These are phyloP conservation scores for Anastrepha obliqua DNA, from an alignment of 1,140 invertebrate genomes.

Conservation along the genomic window DNA sequence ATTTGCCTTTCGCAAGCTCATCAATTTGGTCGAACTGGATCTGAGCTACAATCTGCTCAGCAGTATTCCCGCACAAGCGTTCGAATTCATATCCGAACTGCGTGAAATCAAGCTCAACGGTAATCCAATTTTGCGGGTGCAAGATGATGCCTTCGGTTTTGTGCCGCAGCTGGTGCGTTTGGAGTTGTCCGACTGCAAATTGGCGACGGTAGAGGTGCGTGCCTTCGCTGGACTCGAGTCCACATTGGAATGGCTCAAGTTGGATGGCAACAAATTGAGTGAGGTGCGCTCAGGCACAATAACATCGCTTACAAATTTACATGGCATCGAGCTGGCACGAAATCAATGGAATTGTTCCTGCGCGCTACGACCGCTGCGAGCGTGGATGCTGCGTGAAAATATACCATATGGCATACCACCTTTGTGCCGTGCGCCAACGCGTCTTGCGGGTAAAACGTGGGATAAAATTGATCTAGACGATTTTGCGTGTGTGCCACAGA, in stretches of 20 bases:
- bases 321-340: conserved; percentile 83
- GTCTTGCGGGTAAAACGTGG: conserved; percentile 81
- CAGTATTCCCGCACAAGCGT: conserved; percentile 81
- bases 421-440: conserved; percentile 79
- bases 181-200: conserved; percentile 83
- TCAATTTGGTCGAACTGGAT: conserved; percentile 86
- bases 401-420: conserved; percentile 83
- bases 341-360: conserved; percentile 91
- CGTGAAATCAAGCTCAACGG: conserved; percentile 83
- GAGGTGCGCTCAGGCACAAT: conserved; percentile 80
- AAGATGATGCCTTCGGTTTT: conserved; percentile 81
- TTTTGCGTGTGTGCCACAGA: conserved; percentile 85
- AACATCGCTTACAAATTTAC: conserved; percentile 80
- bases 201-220: conserved; percentile 80
- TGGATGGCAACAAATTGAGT: conserved; percentile 84
- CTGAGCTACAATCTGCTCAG: conserved; percentile 83
- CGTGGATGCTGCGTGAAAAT: conserved; percentile 87
- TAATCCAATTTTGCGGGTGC: conserved; percentile 83
- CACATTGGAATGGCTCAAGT: conserved; percentile 83
- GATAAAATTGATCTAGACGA: conserved; percentile 85
- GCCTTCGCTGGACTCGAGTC: conserved; percentile 84
- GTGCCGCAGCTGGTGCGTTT: conserved; percentile 83
- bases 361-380: conserved; percentile 81
- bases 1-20: conserved; percentile 81
- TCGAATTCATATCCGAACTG: conserved; percentile 83